Evolutionary conservation across 2,888 invertebrate genomes (phyloP).

Genomic region (Protonemura montana): DNA sequence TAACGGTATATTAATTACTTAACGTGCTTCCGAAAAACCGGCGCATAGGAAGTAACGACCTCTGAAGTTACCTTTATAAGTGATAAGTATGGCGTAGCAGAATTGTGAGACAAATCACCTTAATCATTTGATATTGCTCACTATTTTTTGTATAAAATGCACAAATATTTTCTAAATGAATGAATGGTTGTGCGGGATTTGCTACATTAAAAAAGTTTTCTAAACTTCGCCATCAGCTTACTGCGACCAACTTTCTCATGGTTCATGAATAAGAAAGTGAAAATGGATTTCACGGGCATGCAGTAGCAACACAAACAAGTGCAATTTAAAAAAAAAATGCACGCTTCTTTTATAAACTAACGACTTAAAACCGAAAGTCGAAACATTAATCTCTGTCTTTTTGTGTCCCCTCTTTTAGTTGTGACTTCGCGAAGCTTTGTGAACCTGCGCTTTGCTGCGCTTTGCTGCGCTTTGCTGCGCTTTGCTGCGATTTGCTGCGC

Average conservation of each 20-base stretch:
- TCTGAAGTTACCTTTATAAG: no score
- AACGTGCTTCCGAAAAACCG: no score
- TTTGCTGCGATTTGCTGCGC: constrained; percentile 2
- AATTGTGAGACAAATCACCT: no score
- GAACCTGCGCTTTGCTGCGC: background rate
- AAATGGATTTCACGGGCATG: background rate
- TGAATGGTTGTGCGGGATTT: no score
- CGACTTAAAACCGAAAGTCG: background rate
- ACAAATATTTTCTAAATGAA: no score
- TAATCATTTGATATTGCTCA: no score
- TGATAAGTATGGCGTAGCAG: no score
- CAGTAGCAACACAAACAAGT: background rate
- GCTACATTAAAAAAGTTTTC: no score
- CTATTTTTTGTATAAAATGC: no score
- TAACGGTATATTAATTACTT: no score
- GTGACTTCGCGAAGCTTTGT: background rate
- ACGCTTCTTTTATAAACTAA: background rate
- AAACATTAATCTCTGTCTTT: background rate
- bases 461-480: background rate
- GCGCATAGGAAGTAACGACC: no score
- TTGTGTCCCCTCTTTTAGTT: background rate
- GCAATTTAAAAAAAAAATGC: background rate
- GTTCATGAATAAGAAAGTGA: background rate
- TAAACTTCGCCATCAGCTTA: background rate
- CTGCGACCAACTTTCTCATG: no score